These are phyloP conservation scores for Molossus molossus DNA, from an alignment of 2,797 vertebrate species.

Conservation along the genomic window DNA sequence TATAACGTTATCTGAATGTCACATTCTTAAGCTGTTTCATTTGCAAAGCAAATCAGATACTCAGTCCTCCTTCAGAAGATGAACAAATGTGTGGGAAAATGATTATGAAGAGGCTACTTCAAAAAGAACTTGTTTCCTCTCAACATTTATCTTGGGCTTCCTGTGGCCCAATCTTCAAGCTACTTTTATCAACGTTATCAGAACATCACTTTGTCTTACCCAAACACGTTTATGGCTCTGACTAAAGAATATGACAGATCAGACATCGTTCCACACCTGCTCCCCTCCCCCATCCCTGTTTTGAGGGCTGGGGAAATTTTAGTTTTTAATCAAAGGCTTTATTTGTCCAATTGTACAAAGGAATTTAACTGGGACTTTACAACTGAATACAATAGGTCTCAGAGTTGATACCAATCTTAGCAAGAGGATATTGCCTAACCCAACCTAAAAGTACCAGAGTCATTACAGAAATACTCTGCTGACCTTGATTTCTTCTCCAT, in stretches of 20 bases:
- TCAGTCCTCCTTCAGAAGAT: conserved; percentile 80
- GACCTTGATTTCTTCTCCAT: conserved; percentile 44
- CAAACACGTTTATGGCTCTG: conserved; percentile 75
- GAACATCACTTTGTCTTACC: conserved; percentile 80
- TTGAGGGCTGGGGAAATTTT: conserved; percentile 85
- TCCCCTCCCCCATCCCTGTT: conserved; percentile 76
- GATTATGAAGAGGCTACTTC: conserved; percentile 86
- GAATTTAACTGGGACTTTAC: conserved; percentile 84
- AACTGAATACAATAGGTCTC: conserved; percentile 81
- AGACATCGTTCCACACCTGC: conserved; percentile 81
- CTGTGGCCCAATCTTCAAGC: conserved; percentile 84
- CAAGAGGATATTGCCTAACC: conserved; percentile 86
- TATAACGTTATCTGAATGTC: conserved; percentile 54
- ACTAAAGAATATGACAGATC: conserved; percentile 77
- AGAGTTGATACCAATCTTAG: conserved; percentile 82
- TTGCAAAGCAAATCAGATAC: conserved; percentile 85
- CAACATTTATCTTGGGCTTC: conserved; percentile 83
- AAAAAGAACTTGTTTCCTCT: conserved; percentile 84
- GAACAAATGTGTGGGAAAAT: conserved; percentile 85
- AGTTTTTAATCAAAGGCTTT: conserved; percentile 83
- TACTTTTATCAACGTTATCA: conserved; percentile 84
- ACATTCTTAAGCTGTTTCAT: conserved; percentile 70
- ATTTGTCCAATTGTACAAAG: conserved; percentile 80
- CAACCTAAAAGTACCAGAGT: conserved; percentile 64
- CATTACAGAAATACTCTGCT: conserved; percentile 41